A percentile compares a stretch with the other conserved stretches of the same genome.
Conservation (phyloP, 2,888 invertebrate species). For the Coenonympha arcania region DNA sequence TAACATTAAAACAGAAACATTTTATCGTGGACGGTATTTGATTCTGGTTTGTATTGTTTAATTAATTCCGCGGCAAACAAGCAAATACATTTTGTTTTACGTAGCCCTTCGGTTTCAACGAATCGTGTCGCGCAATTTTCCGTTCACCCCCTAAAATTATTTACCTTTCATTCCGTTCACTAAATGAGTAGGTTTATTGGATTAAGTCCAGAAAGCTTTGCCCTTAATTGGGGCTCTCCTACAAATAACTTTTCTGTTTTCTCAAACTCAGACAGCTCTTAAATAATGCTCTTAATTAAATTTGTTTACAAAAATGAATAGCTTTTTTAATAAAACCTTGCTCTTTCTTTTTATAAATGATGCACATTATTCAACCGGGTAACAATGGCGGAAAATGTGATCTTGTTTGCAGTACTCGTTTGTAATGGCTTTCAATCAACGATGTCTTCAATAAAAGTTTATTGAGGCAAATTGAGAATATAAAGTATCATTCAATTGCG, state of each 20-base stretch:
- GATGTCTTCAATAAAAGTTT: conserved; percentile 14
- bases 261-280: conserved; percentile 68
- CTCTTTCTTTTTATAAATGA: not conserved
- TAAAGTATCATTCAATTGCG: conserved; percentile 47
- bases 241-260: conserved; percentile 72
- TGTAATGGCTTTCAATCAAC: not conserved
- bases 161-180: conserved; percentile 69
- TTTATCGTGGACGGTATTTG: conserved; percentile 38
- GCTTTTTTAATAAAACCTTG: conserved; percentile 14
- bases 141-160: conserved; percentile 59
- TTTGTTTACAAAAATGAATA: conserved; percentile 42
- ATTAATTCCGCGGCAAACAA: conserved; percentile 38
- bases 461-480: conserved; percentile 27
- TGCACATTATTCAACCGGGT: not conserved
- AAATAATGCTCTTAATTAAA: conserved; percentile 68
- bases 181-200: conserved; percentile 73
- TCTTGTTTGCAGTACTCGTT: not conserved
- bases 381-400: not conserved
- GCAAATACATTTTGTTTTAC: conserved; percentile 31
- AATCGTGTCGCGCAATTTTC: conserved; percentile 44
- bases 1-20: conserved; percentile 32
- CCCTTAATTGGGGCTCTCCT: conserved; percentile 72
- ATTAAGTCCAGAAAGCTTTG: conserved; percentile 71
- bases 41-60: conserved; percentile 40
- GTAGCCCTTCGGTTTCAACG: conserved; percentile 41